Evolutionary conservation across 2,888 invertebrate genomes (phyloP), one percentile per base, ranked within the genome.

Genomic region (Pogonocherus hispidulus): DNA sequence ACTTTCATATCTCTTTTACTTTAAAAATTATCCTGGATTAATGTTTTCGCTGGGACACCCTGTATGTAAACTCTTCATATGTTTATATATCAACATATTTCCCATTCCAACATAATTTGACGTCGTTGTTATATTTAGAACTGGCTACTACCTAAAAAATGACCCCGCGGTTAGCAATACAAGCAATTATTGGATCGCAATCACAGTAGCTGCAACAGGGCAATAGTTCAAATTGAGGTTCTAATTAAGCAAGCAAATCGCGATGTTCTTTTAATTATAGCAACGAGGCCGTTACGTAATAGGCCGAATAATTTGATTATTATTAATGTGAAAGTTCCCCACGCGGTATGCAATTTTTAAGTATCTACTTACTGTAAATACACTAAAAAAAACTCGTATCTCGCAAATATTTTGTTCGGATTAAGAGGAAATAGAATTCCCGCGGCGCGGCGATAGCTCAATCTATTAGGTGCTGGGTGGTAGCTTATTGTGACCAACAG

Each of bases 201-300:
- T 27, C 27, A 8, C 27, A 5, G 8, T 3, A 27, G 4, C 14
- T 41, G 16, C 37, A 27, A 41, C 41, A 16, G 32, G 11, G 32
- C 32, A 32, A 32, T 32, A 32, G 16, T 41, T 41, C n/a, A 27
- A 23, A 23, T 51, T 22, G 1, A 27, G 23, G 3, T 11, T 18
- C 20, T 32, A 59, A 59, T 46, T 46, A 59, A 59, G 9, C 32
- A 27, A 51, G 16, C 51, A 49, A 51, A 62, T 46, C 51, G 37
- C 19, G 35, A 62, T 20, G 51, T 51, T 37, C 20, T 46, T 27
- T 41, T 37, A 35, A 62, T 37, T 14, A 32, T 35, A 22, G 6
- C 9, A 62, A 22, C 51, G 27, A 22, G 20, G 37, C 20, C 16
- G 46, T 62, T 62, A 62, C 37, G 16, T 18, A 51, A 51, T 22